Conservation (phyloP, 2,888 invertebrate genomes). For the Lomographa bimaculata region DNA sequence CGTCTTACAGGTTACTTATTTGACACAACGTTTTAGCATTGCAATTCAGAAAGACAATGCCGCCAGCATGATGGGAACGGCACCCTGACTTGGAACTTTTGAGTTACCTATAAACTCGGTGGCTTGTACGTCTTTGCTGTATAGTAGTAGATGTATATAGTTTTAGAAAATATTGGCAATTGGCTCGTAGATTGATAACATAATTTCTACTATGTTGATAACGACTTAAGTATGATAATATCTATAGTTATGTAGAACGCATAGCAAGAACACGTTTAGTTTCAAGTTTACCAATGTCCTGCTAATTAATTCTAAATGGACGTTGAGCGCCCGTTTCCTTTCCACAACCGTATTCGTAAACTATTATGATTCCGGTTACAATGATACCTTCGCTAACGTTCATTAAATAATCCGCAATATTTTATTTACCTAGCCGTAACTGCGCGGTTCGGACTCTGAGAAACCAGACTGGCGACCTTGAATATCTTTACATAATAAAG, state of each 20-base stretch:
- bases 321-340: conserved; percentile 37
- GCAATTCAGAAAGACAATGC: too few relatives aligned
- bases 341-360: conserved; percentile 38
- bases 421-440: conserved; percentile 25
- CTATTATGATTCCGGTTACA: conserved; percentile 46
- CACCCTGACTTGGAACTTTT: too few relatives aligned
- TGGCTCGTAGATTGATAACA: too few relatives aligned
- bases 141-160: too few relatives aligned
- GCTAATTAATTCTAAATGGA: conserved; percentile 40
- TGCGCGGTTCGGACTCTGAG: conserved; percentile 24
- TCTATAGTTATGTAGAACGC: conserved; percentile 4
- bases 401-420: conserved; percentile 26
- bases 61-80: too few relatives aligned
- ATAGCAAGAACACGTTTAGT: conserved; percentile 19
- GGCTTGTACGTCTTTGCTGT: too few relatives aligned
- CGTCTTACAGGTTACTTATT: too few relatives aligned
- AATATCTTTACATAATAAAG: conserved; percentile 25
- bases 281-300: conserved; percentile 33
- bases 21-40: too few relatives aligned
- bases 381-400: conserved; percentile 35
- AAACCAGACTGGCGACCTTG: conserved; percentile 38
- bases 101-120: too few relatives aligned
- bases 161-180: too few relatives aligned
- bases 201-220: too few relatives aligned
- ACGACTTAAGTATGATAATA: too few relatives aligned